Evolutionary conservation across 1,140 invertebrate species (phyloP).

Genomic region (Plectrocnemia conspersa): DNA sequence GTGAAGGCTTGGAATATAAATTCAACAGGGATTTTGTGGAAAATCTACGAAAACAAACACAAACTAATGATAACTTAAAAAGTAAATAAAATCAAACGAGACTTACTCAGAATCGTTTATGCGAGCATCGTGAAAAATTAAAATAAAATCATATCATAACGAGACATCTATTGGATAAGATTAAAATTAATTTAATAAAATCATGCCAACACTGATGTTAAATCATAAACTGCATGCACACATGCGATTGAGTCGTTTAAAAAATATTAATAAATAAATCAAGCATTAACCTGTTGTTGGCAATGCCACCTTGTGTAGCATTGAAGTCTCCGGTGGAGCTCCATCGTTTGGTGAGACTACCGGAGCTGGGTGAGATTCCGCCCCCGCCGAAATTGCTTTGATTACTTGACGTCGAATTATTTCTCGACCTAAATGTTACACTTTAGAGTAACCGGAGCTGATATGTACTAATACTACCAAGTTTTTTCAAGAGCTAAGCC

Average conservation of each 20-base stretch:
- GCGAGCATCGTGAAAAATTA: neutral
- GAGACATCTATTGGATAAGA: too few species aligned
- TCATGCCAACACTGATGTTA: conserved; percentile 2
- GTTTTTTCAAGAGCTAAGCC: too few species aligned
- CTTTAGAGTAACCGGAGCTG: too few species aligned
- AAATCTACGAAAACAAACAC: conserved; percentile 53
- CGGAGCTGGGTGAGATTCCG: conserved; percentile 39
- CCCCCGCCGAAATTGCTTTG: conserved; percentile 38
- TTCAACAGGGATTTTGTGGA: conserved; percentile 60
- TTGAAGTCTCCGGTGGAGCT: conserved; percentile 76
- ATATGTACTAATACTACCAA: too few species aligned
- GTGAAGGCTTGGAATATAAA: conserved; percentile 55
- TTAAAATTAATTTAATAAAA: conserved; percentile 29
- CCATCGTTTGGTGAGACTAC: conserved; percentile 67
- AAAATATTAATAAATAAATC: conserved; percentile 8
- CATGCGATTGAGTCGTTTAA: too few species aligned
- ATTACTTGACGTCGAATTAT: conserved; percentile 50
- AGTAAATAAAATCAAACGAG: neutral
- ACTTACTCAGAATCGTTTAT: neutral
- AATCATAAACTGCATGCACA: too few species aligned
- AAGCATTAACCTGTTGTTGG: conserved; percentile 53
- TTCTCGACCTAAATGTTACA: conserved; percentile 46
- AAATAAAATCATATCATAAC: conserved; percentile 21
- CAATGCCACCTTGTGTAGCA: conserved; percentile 41
- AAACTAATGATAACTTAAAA: conserved; percentile 34